Evolutionary conservation across 2,888 invertebrate genomes (phyloP), one percentile per base, ranked within the genome.

Genomic region (Carterocephalus palaemon): DNA sequence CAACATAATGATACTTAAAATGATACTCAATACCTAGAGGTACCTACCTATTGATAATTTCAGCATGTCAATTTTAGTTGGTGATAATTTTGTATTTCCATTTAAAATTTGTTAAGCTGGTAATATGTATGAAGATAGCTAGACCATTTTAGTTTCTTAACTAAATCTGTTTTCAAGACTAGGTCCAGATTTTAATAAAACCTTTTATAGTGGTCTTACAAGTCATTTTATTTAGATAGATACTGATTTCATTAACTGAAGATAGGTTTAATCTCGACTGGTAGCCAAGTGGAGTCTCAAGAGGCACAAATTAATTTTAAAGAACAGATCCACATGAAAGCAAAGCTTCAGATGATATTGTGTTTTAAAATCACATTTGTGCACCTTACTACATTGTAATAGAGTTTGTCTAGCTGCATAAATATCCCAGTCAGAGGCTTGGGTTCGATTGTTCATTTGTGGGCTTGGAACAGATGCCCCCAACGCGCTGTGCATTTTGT

Each of bases 271-370:
- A 82, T 82, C 75, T 78, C 57, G 61, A 63, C 66, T 60, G 57
- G 65, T 62, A 65, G 63, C 62, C 64, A 55, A 69, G 59, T 67
- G 54, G 53, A 65, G 64, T 74, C 75, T 83, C 81, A 69, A 83
- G 82, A 79, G 80, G 79, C 71, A 64, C 57, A 74, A 84, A 82
- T 82, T 84, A 82, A 83, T 79, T 76, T 45, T 79, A 70, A 75
- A 81, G 75, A 81, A 79, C 79, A 78, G 71, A 74, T 65, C 74
- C 75, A 75, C 73, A 64, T 57, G 53, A 54, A 58, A 53, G 48
- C 51, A 53, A 49, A 29, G 38, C 33, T 52, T 46, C 36, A 47
- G 23, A 29, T 42, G 29, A 23, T 39, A 46, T 48, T 31, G 13
- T 34, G 17, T 37, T 17, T 7, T 1, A n/a, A n/a, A n/a, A n/a